These are phyloP conservation scores for Meda fulgida DNA, from an alignment of 2,797 vertebrate genomes.

Conservation along the genomic window DNA sequence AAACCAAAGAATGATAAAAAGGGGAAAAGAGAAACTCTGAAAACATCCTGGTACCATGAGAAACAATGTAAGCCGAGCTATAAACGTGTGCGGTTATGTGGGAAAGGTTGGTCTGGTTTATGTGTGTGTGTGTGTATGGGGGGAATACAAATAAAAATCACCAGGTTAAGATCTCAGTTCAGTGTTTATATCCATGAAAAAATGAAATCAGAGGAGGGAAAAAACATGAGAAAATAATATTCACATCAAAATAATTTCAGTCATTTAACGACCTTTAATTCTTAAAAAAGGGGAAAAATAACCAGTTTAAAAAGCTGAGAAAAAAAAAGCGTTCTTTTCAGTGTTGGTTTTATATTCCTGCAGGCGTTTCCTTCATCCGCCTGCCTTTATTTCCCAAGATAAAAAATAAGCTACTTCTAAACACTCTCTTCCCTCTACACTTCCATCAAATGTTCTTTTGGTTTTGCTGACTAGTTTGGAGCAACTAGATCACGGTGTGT, in stretches of 20 bases:
- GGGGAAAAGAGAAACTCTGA: slow-evolving; percentile 9
- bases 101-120: slow-evolving; percentile 33
- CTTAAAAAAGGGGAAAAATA: slow-evolving; percentile 55
- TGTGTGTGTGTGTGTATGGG: not conserved
- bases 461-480: slow-evolving; percentile 3
- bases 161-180: slow-evolving; percentile 24
- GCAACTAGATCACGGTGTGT: not conserved
- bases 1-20: slow-evolving; percentile 57
- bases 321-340: slow-evolving; percentile 52
- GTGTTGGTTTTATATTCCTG: slow-evolving; percentile 28
- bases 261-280: slow-evolving; percentile 52
- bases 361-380: slow-evolving; percentile 41
- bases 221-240: slow-evolving; percentile 37
- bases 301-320: slow-evolving; percentile 65
- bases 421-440: slow-evolving; percentile 32
- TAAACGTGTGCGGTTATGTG: slow-evolving; percentile 27
- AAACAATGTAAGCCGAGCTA: slow-evolving; percentile 41
- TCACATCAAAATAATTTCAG: slow-evolving; percentile 30
- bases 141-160: not conserved
- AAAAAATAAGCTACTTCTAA: slow-evolving; percentile 61
- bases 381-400: slow-evolving; percentile 30
- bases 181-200: slow-evolving; percentile 51
- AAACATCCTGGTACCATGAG: slow-evolving; percentile 36
- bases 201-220: slow-evolving; percentile 55
- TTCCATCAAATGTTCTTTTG: slow-evolving; percentile 55